phyloP scores from a whole-genome alignment of 53 echinoderm and acorn worm genomes.

The Paracentrotus lividus region DNA sequence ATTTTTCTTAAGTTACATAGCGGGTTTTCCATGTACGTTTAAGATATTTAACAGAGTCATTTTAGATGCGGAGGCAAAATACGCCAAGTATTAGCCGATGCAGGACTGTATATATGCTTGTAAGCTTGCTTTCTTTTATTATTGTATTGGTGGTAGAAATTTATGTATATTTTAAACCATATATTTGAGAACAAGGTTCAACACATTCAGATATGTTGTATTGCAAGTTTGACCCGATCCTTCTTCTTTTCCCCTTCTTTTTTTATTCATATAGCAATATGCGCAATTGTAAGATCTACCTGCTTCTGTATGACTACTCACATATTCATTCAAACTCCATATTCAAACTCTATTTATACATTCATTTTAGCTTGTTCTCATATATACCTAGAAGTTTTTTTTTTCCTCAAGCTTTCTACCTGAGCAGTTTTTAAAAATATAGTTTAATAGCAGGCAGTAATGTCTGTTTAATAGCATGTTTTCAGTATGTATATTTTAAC shows the following conservation, averaged over 20 bases:
- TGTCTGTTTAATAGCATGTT: neutral
- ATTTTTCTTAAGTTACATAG: slow-evolving; percentile 47
- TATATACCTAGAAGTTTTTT: neutral
- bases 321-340: slow-evolving; percentile 32
- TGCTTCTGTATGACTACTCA: neutral
- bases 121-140: slow-evolving; percentile 65
- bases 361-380: neutral
- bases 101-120: slow-evolving; percentile 68
- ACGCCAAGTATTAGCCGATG: slow-evolving; percentile 31
- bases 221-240: neutral
- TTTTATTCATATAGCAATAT: slow-evolving; percentile 59
- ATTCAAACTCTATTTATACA: slow-evolving; percentile 33
- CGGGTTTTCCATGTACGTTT: slow-evolving; percentile 60
- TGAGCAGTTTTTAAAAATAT: too few relatives aligned
- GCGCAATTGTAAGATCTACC: slow-evolving; percentile 60
- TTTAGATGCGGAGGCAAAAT: slow-evolving; percentile 52
- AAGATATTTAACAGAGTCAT: slow-evolving; percentile 63
- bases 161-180: slow-evolving; percentile 23
- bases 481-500: neutral
- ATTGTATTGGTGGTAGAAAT: slow-evolving; percentile 49
- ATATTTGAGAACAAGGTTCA: slow-evolving; percentile 45
- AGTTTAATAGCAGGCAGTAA: slow-evolving; percentile 1
- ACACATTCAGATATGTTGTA: slow-evolving; percentile 31
- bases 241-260: neutral
- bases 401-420: neutral